Evolutionary conservation across 2,888 invertebrate genomes (phyloP), one percentile per base, ranked within the genome.

Genomic region (Eupithecia tripunctaria): DNA sequence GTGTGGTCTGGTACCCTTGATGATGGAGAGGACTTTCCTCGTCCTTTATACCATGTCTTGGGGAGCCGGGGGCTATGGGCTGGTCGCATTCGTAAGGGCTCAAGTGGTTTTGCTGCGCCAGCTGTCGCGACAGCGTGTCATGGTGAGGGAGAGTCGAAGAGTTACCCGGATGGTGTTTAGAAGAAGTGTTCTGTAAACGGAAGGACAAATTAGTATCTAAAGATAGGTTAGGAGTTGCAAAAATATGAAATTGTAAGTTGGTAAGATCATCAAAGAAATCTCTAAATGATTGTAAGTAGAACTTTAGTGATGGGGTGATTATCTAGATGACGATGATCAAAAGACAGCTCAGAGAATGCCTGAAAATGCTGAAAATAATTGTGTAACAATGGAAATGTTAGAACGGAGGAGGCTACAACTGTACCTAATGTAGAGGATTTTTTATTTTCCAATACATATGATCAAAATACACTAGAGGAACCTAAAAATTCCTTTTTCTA

Each of bases 111-210:
- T 92, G 93, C 77, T 91, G 93, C 7, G 88, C 89, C 83, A 94
- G 76, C 79, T 92, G 90, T 15, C 94, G 93, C 75, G 93, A 93
- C 79, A 93, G 92, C 87, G 87, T 96, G 93, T 91, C 96, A 92
- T 83, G 96, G 95, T 87, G 97, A 92, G 91, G 97, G 92, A 94
- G 96, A 91, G 94, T 97, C 93, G 94, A 96, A 89, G 87, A 96
- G 95, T 88, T 96, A 92, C 86, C 96, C 93, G 92, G 96, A 76
- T 94, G 96, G 81, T 96, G 96, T 89, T 97, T 97, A 97, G 97
- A 97, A 96, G 97, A 97, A 96, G 96, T 97, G 96, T 97, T 97
- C 97, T 97, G 97, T 82, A 91, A 90, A 86, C 81, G 79, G 73
- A 27, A 63, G n/a, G 27, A 29, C 6, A 27, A 7, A 32, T 74